Base-by-base conservation (phyloP, 2,888 invertebrate species). In the Nebria brevicollis region DNA sequence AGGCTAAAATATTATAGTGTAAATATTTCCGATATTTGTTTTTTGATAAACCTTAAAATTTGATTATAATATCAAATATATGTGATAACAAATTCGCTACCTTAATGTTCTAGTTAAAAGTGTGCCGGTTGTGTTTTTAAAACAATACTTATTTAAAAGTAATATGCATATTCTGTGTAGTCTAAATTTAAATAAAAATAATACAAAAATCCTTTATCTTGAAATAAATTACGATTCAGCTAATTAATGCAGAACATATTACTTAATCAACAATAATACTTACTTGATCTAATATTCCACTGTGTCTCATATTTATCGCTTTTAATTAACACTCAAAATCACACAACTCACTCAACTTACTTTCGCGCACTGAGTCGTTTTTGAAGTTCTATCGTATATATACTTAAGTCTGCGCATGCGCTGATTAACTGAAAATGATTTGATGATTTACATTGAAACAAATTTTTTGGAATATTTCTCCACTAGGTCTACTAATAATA, bases 241-340 rank as follows among this genome's bases (percentile, higher is more conserved):
- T 20, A 20, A 20, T 20, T 20, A 20, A 20, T 42, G 43, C 42
- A 41, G n/a, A 41, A 20, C 43, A 34, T 73, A 34, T 34, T 34
- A 34, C 34, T 34, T 34, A 5, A 34, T 34, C 8, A 64, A 64
- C 54, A 34, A 25, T 70, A 26, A n/a, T 34, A 66, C 66, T 78
- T 78, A 78, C 78, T 42, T 78, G 78, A 66, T 78, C 78, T 66
- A 78, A 25, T 78, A 78, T 66, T 66, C 78, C 78, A 72, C 78
- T 72, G 26, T 72, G 72, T 66, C 54, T 8, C 54, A 54, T 54
- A 78, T 78, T 41, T 78, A 41, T 72, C 34, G 42, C 41, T 66
- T 41, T 65, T 54, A 78, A 75, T 66, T 41, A 54, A 73, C 72
- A 73, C 72, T 26, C 73, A 25, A 15, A 77, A 72, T 5, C 34